Base-by-base conservation (phyloP, 2,888 invertebrate genomes). In the Lasioglossum figueresi region DNA sequence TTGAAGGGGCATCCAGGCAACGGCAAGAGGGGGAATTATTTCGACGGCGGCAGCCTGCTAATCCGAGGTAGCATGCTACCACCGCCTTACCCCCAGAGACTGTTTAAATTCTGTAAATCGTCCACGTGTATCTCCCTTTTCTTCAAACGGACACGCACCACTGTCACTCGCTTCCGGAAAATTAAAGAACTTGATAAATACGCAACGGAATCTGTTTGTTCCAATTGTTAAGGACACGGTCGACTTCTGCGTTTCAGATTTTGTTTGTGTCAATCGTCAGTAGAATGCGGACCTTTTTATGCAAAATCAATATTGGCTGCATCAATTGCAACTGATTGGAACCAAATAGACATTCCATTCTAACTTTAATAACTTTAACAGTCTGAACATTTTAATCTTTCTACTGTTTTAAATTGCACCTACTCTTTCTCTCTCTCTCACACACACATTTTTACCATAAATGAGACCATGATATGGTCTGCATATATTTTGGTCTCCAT, bases 61-160 rank as follows among this genome's bases (percentile, higher is more conserved):
- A 92, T 91, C 92, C 90, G 90, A 89, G 92, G 87, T 90, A 90
- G 86, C 91, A 85, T 84, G 87, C 87, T 83, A 90, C 89, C 90
- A 90, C 89, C 90, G 91, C 93, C 93, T 94, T 94, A 94, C 93
- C 93, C 93, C 91, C 79, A 77, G 92, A 92, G 93, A 92, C 94
- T 94, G 93, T 94, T 95, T 94, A 95, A 95, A 94, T 94, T 94
- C 93, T 93, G 93, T 92, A 92, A 94, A 95, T 94, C 93, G 94
- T 87, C 90, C 90, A 12, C 43, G 73, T 78, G 77, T 86, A 70
- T 34, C 59, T 34, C 73, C 63, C 77, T 86, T 78, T 86, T 81
- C 82, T 84, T 76, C 79, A n/a, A 43, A 2, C 76, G 40, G 68
- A 70, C 76, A 77, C 76, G 31, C 48, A 68, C 31, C 52, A 19